phyloP scores from a whole-genome alignment of 2,113 vertebrate genomes.

The Solea solea region DNA sequence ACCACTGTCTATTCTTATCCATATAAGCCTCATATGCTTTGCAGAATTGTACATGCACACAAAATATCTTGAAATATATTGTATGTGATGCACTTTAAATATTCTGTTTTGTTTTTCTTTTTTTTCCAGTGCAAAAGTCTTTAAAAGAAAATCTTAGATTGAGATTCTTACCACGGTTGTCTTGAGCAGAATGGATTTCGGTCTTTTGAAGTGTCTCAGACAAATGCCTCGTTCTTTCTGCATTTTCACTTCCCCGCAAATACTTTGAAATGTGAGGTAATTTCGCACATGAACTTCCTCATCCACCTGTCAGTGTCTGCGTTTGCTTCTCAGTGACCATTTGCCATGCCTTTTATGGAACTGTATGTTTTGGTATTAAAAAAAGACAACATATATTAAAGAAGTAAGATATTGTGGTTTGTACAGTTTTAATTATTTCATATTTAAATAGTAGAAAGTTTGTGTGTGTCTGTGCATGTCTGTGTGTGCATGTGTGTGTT shows the following conservation, averaged over 20 bases:
- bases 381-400: not conserved
- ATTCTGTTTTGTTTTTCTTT: too few relatives aligned
- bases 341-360: too few relatives aligned
- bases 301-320: not conserved
- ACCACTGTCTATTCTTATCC: not conserved
- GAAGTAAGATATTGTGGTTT: not conserved
- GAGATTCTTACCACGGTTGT: slow-evolving; percentile 48
- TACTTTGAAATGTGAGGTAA: slow-evolving; percentile 39
- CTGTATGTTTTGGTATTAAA: not conserved
- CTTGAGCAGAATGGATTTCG: slow-evolving; percentile 23
- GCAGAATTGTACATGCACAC: not conserved
- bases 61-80: not conserved
- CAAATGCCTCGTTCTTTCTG: not conserved
- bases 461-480: not conserved
- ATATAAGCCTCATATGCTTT: not conserved
- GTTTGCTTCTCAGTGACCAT: not conserved
- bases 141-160: not conserved
- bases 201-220: slow-evolving; percentile 1
- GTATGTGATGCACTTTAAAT: not conserved
- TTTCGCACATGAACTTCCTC: slow-evolving; percentile 52
- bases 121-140: too few relatives aligned
- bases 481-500: not conserved
- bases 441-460: not conserved
- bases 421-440: not conserved
- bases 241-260: slow-evolving; percentile 41